Percentiles rank a stretch among this genome's conserved stretches.
These are phyloP conservation scores for Gasterosteus aculeatus DNA, from an alignment of 2,113 vertebrate species.

Conservation along the genomic window DNA sequence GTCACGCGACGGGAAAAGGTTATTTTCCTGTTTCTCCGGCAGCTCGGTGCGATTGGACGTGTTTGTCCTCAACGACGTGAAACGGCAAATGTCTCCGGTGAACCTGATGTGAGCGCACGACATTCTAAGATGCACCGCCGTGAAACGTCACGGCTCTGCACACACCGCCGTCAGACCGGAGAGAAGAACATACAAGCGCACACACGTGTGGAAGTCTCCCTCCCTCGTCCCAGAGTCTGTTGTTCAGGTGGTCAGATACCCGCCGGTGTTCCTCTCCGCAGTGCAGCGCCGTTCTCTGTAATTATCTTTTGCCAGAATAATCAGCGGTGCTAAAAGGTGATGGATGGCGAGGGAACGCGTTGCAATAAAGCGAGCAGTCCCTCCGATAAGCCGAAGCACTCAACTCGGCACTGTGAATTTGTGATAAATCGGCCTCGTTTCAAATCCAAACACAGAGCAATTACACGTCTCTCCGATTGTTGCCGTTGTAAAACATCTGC, in stretches of 20 bases:
- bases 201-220: slow-evolving; percentile 8
- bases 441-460: slow-evolving; percentile 50
- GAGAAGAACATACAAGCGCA: neutral
- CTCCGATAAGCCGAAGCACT: slow-evolving; percentile 48
- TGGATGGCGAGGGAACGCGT: slow-evolving; percentile 63
- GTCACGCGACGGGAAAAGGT: too few species aligned
- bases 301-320: slow-evolving; percentile 72
- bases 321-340: slow-evolving; percentile 72
- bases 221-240: slow-evolving; percentile 37
- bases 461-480: slow-evolving; percentile 38
- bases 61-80: neutral
- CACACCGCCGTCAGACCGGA: neutral
- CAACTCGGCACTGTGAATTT: slow-evolving; percentile 24
- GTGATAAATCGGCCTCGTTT: slow-evolving; percentile 49
- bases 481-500: slow-evolving; percentile 45
- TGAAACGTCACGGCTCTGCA: too few species aligned
- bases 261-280: slow-evolving; percentile 38
- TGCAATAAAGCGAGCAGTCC: slow-evolving; percentile 61
- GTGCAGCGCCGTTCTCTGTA: slow-evolving; percentile 43
- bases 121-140: neutral
- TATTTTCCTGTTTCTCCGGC: neutral
- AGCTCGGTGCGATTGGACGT: too few species aligned
- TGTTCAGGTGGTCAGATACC: slow-evolving; percentile 67
- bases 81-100: neutral
- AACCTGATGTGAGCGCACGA: neutral